These are phyloP conservation scores for Babylonia areolata DNA, from an alignment of 1,140 invertebrate genomes.

Conservation along the genomic window DNA sequence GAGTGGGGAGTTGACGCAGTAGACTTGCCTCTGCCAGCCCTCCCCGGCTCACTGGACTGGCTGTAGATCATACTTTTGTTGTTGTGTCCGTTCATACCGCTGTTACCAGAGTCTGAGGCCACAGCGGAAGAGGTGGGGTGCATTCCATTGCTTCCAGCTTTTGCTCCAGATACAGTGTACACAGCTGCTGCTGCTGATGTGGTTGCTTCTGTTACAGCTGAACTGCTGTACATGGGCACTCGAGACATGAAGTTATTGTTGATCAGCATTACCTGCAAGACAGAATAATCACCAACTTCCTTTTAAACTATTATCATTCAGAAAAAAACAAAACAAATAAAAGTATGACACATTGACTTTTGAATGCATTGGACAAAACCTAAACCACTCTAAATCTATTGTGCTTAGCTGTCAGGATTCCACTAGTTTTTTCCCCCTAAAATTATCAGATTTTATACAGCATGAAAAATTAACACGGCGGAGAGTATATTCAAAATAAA, in stretches of 20 bases:
- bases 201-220: neutral
- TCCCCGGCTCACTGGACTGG: neutral
- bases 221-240: slow-evolving; percentile 46
- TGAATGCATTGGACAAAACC: too few relatives aligned
- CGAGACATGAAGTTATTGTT: slow-evolving; percentile 69
- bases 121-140: too few relatives aligned
- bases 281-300: too few relatives aligned
- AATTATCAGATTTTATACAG: too few relatives aligned
- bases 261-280: slow-evolving; percentile 52
- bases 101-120: neutral
- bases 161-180: neutral
- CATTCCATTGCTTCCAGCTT: neutral
- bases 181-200: neutral
- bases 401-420: too few relatives aligned
- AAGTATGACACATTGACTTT: too few relatives aligned
- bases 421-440: too few relatives aligned
- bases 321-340: too few relatives aligned
- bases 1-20: slow-evolving; percentile 10
- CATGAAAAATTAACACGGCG: too few relatives aligned
- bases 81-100: neutral
- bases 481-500: too few relatives aligned
- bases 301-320: too few relatives aligned
- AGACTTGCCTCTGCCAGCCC: neutral
- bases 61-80: neutral
- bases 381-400: too few relatives aligned